Percentiles rank a stretch among this genome's conserved stretches.
These are phyloP conservation scores for Panzeria rudis DNA, from an alignment of 2,888 invertebrate species.

Conservation along the genomic window DNA sequence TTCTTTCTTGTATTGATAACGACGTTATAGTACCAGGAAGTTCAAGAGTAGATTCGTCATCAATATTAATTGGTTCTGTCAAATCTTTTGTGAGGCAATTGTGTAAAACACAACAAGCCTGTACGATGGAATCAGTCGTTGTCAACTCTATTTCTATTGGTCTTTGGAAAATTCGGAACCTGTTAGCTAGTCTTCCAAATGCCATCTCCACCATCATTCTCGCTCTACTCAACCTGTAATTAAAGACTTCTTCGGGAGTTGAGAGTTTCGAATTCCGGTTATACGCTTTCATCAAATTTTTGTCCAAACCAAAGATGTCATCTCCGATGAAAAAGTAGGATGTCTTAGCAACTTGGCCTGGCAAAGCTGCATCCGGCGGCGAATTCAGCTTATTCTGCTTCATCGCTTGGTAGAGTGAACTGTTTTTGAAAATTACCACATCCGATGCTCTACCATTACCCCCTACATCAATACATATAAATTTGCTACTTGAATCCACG, in stretches of 20 bases:
- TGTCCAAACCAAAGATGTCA: constrained; percentile 30
- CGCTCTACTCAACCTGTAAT: constrained; percentile 20
- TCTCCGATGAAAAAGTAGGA: constrained; percentile 20
- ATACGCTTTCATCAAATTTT: background rate
- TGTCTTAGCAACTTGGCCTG: constrained; percentile 18
- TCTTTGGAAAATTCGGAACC: no score
- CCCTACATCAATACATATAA: constrained; percentile 15
- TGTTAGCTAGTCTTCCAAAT: background rate
- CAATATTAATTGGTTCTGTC: no score
- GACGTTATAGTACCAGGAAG: no score
- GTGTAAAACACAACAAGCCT: no score
- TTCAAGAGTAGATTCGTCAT: no score
- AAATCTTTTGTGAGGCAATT: no score
- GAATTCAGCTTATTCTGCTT: constrained; percentile 1
- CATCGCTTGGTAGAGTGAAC: constrained; percentile 6
- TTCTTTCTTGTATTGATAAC: background rate
- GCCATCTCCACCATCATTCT: constrained; percentile 17
- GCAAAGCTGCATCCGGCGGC: constrained; percentile 14
- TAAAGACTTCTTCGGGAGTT: constrained; percentile 16
- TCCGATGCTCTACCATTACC: constrained; percentile 27
- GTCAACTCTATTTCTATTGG: no score
- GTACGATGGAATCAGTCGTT: no score
- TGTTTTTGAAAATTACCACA: constrained; percentile 9
- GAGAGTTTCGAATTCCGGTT: constrained; percentile 10
- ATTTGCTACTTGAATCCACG: background rate